Evolutionary conservation across 2,888 invertebrate species (phyloP), one percentile per base, ranked within the genome.

Genomic region (Limenitis camilla): DNA sequence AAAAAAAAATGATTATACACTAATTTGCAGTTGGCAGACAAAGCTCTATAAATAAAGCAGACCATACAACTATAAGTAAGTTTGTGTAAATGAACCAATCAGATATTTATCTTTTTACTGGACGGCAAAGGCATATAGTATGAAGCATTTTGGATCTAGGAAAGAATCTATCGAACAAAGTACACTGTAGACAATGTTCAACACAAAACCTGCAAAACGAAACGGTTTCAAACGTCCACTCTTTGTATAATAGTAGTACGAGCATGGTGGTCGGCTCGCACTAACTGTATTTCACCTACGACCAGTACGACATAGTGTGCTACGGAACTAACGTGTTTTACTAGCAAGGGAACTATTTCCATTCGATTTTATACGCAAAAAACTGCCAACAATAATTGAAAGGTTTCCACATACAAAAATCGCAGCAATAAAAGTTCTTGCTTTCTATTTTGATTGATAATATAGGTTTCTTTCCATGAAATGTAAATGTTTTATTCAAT

Each of bases 211-310:
- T 36, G 36, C 35, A 36, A 19, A 45, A 45, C 45, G 36, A 11
- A 36, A 36, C 36, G 35, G 45, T 45, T 45, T 35, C 29, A 44
- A 50, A 39, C 39, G 43, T 50, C 38, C 44, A 43, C 33, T 39
- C 43, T 38, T 43, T 50, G 39, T 50, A 33, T 38, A 39, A 50
- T 44, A 39, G 49, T 42, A 49, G 19, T 36, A 45, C 45, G 45
- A 45, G 36, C 45, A 30, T 36, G 35, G 35, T 10, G 45, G 45
- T 45, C 39, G 39, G 42, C 30, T 39, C 50, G 29, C 50, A 44
- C 50, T 50, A 50, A 50, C 43, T 33, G 50, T 39, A 50, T 44
- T 43, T 50, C 50, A 36, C 29, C 50, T 32, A 43, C 43, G 43
- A 50, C 50, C 50, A 50, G 38, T 50, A 30, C 45, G 39, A 50